Base-by-base conservation (phyloP, 2,113 vertebrate genomes). In the Eurypyga helias region DNA sequence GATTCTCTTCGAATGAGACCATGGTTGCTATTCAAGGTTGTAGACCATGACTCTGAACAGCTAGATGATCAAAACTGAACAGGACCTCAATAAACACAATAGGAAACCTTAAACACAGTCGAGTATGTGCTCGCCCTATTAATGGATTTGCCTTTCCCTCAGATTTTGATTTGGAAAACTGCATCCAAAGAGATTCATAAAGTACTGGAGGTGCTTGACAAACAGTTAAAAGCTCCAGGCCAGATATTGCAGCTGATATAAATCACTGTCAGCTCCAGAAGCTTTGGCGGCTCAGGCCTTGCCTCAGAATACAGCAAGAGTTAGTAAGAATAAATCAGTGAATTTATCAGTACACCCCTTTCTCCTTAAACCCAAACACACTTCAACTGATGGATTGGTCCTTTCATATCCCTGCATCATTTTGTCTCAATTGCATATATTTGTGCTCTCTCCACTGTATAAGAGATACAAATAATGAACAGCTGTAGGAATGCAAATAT, bases 361-460 rank as follows among this genome's bases (percentile, higher is more conserved):
- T 97, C 83, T 94, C 81, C 88, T 90, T 67, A 95, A 95, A 97
- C 72, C 80, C 83, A 97, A 97, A 97, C 94, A 96, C 94, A 95
- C 96, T 97, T 93, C 90, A 96, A 57, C 90, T 96, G 96, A 97
- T 95, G 92, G 95, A 96, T 95, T 94, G 88, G 51, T 57, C 88
- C 73, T 97, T 96, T 96, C 96, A 93, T 73, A 96, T 82, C 57
- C 73, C 66, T 90, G 46, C 85, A 66, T 95, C 94, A 94, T 91
- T 90, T n/a, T 90, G 78, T 85, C 93, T 96, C 93, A 85, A 29
- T 87, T 94, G 95, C 89, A 76, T 85, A 87, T 84, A 87, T 96
- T 96, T 90, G 61, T 88, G 84, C 73, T 93, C 87, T 82, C 72
- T 91, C 48, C 77, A 41, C 83, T 93, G 78, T 55, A 85, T 91